phyloP scores from a whole-genome alignment of 2,888 invertebrate genomes.

The Icerya purchasi region DNA sequence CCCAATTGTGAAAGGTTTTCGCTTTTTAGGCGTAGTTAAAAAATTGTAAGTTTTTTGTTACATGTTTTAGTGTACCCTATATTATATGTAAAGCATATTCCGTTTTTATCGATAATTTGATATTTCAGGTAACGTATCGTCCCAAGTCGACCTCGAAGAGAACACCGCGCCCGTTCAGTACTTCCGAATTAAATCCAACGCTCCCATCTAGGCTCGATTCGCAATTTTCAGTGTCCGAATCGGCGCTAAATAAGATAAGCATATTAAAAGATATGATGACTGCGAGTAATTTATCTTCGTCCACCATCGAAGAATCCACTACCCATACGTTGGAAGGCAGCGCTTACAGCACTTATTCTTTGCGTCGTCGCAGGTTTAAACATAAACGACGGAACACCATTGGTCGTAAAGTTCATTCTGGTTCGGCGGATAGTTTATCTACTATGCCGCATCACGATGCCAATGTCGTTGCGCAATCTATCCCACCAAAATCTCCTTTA shows the following conservation, averaged over 20 bases:
- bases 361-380: constrained; percentile 28
- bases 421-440: constrained; percentile 30
- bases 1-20: too few relatives aligned
- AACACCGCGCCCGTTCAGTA: constrained; percentile 57
- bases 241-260: constrained; percentile 46
- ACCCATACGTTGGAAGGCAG: constrained; percentile 23
- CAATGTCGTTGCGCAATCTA: not conserved
- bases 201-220: constrained; percentile 22
- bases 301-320: constrained; percentile 32
- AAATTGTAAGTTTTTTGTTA: too few relatives aligned
- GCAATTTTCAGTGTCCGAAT: constrained; percentile 59
- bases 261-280: constrained; percentile 12
- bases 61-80: too few relatives aligned
- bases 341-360: constrained; percentile 25
- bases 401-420: constrained; percentile 33
- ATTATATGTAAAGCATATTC: too few relatives aligned
- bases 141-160: constrained; percentile 12
- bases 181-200: constrained; percentile 57
- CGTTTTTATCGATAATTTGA: too few relatives aligned
- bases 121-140: constrained; percentile 10
- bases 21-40: too few relatives aligned
- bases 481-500: constrained; percentile 5
- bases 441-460: constrained; percentile 23
- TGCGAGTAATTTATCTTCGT: constrained; percentile 23
- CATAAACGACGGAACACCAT: constrained; percentile 25